Evolutionary conservation across 2,797 vertebrate species (phyloP).

Genomic region (Chrosomus eos): DNA sequence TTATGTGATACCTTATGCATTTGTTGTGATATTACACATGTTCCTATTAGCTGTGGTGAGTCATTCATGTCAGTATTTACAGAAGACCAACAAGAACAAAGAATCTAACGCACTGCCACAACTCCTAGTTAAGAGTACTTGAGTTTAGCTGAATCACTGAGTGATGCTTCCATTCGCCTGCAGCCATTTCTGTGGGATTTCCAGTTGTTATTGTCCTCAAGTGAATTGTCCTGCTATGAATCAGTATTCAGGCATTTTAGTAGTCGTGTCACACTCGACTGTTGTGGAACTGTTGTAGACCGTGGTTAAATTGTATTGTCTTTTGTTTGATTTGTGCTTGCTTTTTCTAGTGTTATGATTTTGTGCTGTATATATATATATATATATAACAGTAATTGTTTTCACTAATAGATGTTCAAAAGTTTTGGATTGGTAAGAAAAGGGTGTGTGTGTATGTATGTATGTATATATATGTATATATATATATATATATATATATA

Average conservation of each 20-base stretch:
- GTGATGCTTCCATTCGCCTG: background rate
- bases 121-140: background rate
- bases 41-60: background rate
- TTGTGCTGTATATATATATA: too few relatives aligned
- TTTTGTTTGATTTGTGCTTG: background rate
- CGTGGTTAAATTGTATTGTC: background rate
- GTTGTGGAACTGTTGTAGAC: background rate
- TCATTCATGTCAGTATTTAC: background rate
- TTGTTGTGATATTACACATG: background rate
- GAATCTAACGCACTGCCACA: background rate
- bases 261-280: background rate
- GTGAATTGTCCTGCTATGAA: background rate
- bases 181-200: background rate
- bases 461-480: too few relatives aligned
- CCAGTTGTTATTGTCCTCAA: slow-evolving; percentile 1
- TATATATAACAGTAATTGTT: too few relatives aligned
- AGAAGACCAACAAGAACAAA: background rate
- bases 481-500: too few relatives aligned
- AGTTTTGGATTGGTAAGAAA: too few relatives aligned
- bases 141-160: slow-evolving; percentile 1
- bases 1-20: too few relatives aligned
- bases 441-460: too few relatives aligned
- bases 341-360: background rate
- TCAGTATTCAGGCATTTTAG: slow-evolving; percentile 25
- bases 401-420: too few relatives aligned